Percentiles rank a stretch among this genome's conserved stretches.
Evolutionary conservation across 2,113 vertebrate species (phyloP).

Genomic region (Gulo gulo): DNA sequence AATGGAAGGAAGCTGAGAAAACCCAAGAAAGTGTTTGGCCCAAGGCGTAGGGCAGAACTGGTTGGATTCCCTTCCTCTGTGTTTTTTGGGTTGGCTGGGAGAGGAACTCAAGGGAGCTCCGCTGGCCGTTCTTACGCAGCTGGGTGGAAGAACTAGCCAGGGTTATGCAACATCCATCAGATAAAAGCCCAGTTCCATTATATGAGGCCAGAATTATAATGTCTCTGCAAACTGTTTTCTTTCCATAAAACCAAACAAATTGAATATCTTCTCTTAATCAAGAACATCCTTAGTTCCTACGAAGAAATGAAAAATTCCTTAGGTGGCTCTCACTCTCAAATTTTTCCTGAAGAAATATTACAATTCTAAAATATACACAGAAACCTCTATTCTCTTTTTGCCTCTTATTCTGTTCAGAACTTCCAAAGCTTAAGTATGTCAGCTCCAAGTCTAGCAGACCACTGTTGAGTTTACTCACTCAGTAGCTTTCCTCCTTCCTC

Average conservation of each 20-base stretch:
- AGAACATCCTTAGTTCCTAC: slow-evolving; percentile 24
- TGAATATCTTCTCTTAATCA: slow-evolving; percentile 36
- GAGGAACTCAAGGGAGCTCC: slow-evolving; percentile 43
- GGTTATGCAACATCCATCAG: slow-evolving; percentile 52
- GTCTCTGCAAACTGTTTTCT: slow-evolving; percentile 48
- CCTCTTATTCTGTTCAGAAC: not conserved
- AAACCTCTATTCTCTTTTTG: not conserved
- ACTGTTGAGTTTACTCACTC: not conserved
- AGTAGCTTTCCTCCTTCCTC: not conserved
- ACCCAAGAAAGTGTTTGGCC: slow-evolving; percentile 20
- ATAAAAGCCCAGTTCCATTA: slow-evolving; percentile 23
- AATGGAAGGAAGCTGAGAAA: slow-evolving; percentile 13
- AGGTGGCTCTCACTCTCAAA: slow-evolving; percentile 4
- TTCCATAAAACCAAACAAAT: slow-evolving; percentile 60
- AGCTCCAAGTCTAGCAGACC: not conserved
- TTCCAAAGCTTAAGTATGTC: not conserved
- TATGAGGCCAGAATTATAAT: slow-evolving; percentile 45
- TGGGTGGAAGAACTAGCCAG: slow-evolving; percentile 55
- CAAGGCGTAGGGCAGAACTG: not conserved
- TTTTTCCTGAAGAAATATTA: slow-evolving; percentile 10
- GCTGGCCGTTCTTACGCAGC: slow-evolving; percentile 38
- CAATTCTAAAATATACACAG: not conserved
- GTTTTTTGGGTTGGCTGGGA: slow-evolving; percentile 46
- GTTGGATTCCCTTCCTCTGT: slow-evolving; percentile 23
- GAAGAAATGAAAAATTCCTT: not conserved